Conservation (phyloP, 2,797 vertebrate species). For the Arvicola amphibius region DNA sequence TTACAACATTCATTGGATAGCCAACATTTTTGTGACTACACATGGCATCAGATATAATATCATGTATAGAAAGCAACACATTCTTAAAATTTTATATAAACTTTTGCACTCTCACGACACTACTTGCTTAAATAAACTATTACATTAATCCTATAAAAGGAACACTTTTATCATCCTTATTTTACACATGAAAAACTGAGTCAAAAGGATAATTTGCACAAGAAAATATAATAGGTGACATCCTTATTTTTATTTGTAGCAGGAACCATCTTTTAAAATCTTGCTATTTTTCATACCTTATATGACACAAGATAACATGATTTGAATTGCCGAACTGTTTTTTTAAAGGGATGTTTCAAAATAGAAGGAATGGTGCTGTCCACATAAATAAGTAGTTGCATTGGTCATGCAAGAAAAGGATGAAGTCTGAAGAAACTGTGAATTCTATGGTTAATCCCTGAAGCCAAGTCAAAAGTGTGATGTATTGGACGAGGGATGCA, state of each 20-base stretch:
- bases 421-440: background rate
- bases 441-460: background rate
- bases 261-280: background rate
- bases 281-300: background rate
- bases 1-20: background rate
- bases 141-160: background rate
- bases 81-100: background rate
- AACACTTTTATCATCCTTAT: background rate
- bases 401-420: background rate
- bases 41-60: background rate
- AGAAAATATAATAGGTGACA: background rate
- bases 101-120: background rate
- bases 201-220: background rate
- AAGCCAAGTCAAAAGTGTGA: background rate
- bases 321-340: background rate
- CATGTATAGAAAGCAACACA: background rate
- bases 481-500: accelerated
- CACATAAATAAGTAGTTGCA: background rate
- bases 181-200: background rate
- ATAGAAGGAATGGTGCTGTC: background rate
- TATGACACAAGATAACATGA: background rate
- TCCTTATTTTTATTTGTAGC: background rate
- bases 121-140: background rate
- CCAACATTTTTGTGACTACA: background rate
- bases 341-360: background rate